Evolutionary conservation across 2,797 vertebrate species (phyloP).

Genomic region (Mallotus villosus): DNA sequence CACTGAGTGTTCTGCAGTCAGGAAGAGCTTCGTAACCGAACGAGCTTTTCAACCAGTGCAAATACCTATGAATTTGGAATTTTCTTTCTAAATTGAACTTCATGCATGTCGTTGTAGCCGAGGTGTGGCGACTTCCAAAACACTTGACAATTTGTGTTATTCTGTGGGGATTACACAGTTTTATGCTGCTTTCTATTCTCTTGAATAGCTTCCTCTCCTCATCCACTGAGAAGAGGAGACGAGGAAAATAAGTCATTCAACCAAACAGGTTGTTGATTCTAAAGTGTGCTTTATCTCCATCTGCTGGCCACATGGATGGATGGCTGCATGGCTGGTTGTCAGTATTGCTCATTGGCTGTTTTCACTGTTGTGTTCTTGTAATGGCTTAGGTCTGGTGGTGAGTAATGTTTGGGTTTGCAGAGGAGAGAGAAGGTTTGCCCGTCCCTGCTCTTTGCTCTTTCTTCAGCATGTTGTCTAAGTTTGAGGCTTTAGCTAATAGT

Average conservation of each 20-base stretch:
- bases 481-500: conserved; percentile 57
- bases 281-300: conserved; percentile 19
- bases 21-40: conserved; percentile 18
- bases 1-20: conserved; percentile 6
- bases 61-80: neutral
- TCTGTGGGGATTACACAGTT: neutral
- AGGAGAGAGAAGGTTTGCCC: conserved; percentile 16
- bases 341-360: conserved; percentile 18
- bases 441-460: conserved; percentile 40
- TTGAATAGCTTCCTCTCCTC: neutral
- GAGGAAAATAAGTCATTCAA: neutral
- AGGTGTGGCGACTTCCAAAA: neutral
- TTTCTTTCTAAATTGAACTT: neutral
- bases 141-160: too few species aligned
- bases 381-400: conserved; percentile 12
- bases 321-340: conserved; percentile 30
- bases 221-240: neutral
- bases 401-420: neutral
- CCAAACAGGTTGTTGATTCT: conserved; percentile 1
- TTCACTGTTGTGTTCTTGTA: conserved; percentile 27
- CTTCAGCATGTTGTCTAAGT: conserved; percentile 59
- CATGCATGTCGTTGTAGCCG: conserved; percentile 5
- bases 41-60: conserved; percentile 5
- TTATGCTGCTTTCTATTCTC: conserved; percentile 8
- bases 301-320: conserved; percentile 23